Evolutionary conservation across 2,888 invertebrate genomes (phyloP).

Genomic region (Drosophila nigritarsus): DNA sequence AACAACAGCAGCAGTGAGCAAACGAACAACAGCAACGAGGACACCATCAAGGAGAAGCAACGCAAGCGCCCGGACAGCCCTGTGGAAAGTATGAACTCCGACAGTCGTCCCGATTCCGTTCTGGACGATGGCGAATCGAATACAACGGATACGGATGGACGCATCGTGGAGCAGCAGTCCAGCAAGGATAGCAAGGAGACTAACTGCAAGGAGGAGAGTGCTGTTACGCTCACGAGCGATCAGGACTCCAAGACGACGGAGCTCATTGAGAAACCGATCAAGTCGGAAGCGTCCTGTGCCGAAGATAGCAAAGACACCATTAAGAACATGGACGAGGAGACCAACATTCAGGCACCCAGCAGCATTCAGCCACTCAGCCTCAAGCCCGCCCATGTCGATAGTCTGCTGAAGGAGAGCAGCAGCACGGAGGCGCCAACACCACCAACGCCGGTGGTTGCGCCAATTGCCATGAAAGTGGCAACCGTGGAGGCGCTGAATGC

Average conservation of each 20-base stretch:
- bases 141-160: conserved; percentile 83
- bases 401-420: conserved; percentile 52
- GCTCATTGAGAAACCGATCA: conserved; percentile 81
- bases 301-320: conserved; percentile 81
- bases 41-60: conserved; percentile 86
- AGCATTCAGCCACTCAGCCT: conserved; percentile 54
- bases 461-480: conserved; percentile 80
- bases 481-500: conserved; percentile 81
- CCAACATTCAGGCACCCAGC: conserved; percentile 83
- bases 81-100: conserved; percentile 93
- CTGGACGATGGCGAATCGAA: conserved; percentile 88
- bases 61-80: conserved; percentile 88
- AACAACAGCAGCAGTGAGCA: conserved; percentile 53
- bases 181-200: conserved; percentile 85
- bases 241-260: conserved; percentile 84
- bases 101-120: conserved; percentile 90
- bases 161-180: conserved; percentile 81
- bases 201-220: conserved; percentile 77
- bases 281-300: conserved; percentile 58
- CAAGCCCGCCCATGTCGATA: conserved; percentile 56
- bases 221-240: conserved; percentile 60
- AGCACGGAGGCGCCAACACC: conserved; percentile 41
- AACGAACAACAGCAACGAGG: conserved; percentile 61
- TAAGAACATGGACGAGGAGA: conserved; percentile 84
- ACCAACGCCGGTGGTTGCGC: conserved; percentile 40